Evolutionary conservation across 1,140 invertebrate genomes (phyloP).

Genomic region (Drosophila suzukii): DNA sequence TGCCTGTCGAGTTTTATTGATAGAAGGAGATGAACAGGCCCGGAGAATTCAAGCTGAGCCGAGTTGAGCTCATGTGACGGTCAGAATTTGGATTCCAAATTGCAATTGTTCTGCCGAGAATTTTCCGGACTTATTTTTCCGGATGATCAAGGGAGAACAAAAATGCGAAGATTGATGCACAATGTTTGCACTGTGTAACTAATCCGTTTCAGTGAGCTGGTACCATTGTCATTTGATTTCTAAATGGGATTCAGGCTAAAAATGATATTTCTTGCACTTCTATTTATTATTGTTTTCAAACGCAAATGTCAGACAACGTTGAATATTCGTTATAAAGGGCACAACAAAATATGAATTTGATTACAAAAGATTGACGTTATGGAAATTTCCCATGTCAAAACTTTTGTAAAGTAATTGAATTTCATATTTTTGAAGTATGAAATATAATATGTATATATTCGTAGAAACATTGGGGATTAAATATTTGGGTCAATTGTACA

Average conservation of each 20-base stretch:
- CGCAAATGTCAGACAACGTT: neutral
- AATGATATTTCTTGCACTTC: neutral
- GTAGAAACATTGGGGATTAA: neutral
- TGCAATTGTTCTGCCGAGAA: conserved; percentile 29
- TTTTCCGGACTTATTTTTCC: neutral
- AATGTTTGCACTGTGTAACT: conserved; percentile 38
- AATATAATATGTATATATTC: neutral
- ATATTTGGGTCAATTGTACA: neutral
- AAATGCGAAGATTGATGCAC: neutral
- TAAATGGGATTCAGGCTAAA: conserved; percentile 10
- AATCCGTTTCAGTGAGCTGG: conserved; percentile 26
- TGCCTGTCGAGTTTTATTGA: conserved; percentile 45
- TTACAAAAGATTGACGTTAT: neutral
- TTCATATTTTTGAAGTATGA: too few species aligned
- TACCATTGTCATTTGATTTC: conserved; percentile 4
- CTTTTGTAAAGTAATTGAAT: too few species aligned
- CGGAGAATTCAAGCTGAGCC: neutral
- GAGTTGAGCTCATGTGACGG: conserved; percentile 43
- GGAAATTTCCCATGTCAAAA: neutral
- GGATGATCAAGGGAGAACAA: neutral
- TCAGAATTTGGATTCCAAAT: conserved; percentile 36
- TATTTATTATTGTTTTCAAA: neutral
- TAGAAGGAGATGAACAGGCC: neutral
- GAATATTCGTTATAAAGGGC: neutral
- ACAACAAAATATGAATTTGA: neutral